Evolutionary conservation across 2,797 vertebrate species (phyloP).

Genomic region (Macroramphosus scolopax): DNA sequence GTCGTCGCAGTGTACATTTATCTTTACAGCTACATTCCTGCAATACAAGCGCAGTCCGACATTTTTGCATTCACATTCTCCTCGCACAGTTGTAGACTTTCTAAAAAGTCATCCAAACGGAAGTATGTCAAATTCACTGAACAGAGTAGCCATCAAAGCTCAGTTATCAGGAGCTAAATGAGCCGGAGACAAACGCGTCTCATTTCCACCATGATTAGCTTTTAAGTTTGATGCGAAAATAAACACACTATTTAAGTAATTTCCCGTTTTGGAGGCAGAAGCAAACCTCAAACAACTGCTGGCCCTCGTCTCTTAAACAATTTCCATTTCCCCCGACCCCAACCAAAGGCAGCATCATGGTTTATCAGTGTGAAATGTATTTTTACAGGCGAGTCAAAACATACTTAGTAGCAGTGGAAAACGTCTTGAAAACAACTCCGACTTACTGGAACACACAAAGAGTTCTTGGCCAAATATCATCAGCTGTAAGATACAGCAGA

Average conservation of each 20-base stretch:
- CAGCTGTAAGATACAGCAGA: too few species aligned
- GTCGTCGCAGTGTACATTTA: too few species aligned
- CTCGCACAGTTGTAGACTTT: too few species aligned
- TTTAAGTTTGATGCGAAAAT: conserved; percentile 60
- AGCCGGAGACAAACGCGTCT: conserved; percentile 50
- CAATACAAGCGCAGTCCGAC: too few species aligned
- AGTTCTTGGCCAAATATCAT: conserved; percentile 13
- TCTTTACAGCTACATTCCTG: too few species aligned
- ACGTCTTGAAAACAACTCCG: conserved; percentile 5
- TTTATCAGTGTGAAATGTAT: conserved; percentile 30
- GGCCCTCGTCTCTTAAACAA: conserved; percentile 35
- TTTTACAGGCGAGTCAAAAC: conserved; percentile 45
- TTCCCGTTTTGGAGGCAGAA: conserved; percentile 46
- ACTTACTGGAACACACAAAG: conserved; percentile 6
- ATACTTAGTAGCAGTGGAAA: conserved; percentile 13
- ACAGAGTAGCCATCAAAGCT: conserved; percentile 43
- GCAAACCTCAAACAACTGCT: conserved; percentile 58
- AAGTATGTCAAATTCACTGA: conserved; percentile 38
- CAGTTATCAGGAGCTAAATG: conserved; percentile 49
- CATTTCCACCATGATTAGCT: conserved; percentile 47
- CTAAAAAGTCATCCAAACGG: too few species aligned
- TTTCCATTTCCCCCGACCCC: conserved; percentile 33
- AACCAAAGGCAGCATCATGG: conserved; percentile 6
- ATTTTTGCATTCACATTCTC: neutral
- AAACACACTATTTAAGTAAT: conserved; percentile 63